Percentiles rank a stretch among this genome's conserved stretches.
Conservation (phyloP, 2,888 invertebrate genomes). For the Agonopterix arenella region DNA sequence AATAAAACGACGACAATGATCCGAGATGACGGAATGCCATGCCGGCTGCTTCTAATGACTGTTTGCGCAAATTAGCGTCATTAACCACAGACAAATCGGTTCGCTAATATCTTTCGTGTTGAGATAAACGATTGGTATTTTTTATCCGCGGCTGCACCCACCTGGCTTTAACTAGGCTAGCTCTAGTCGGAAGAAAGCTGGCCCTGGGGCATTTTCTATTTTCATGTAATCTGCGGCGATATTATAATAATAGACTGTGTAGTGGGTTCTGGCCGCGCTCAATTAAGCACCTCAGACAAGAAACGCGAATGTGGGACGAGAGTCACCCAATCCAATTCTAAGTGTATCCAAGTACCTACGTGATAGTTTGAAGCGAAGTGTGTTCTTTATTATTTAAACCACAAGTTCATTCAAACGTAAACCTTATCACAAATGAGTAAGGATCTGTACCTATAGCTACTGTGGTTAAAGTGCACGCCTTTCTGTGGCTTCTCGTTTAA, state of each 20-base stretch:
- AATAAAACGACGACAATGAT: no score
- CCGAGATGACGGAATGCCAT: neutral
- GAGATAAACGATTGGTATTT: constrained; percentile 26
- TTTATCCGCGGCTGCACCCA: constrained; percentile 40
- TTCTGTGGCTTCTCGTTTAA: constrained; percentile 7
- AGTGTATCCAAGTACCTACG: constrained; percentile 16
- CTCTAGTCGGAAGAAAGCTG: constrained; percentile 53
- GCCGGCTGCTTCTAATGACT: neutral
- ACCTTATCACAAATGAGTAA: no score
- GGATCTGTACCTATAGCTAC: neutral
- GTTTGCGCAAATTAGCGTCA: constrained; percentile 10
- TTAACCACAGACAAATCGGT: constrained; percentile 10
- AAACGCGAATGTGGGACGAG: constrained; percentile 38
- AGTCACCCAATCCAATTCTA: constrained; percentile 38
- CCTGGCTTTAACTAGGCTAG: constrained; percentile 41
- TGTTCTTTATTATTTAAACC: no score
- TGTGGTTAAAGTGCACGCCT: constrained; percentile 3
- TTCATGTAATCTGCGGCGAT: constrained; percentile 60
- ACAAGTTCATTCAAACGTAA: no score
- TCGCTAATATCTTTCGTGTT: constrained; percentile 11
- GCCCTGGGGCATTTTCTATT: constrained; percentile 68
- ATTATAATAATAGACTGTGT: constrained; percentile 57
- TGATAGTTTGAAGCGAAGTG: no score
- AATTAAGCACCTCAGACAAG: constrained; percentile 50
- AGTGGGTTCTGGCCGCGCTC: constrained; percentile 46